phyloP scores from a whole-genome alignment of 2,113 vertebrate species.

The Odontesthes bonariensis region DNA sequence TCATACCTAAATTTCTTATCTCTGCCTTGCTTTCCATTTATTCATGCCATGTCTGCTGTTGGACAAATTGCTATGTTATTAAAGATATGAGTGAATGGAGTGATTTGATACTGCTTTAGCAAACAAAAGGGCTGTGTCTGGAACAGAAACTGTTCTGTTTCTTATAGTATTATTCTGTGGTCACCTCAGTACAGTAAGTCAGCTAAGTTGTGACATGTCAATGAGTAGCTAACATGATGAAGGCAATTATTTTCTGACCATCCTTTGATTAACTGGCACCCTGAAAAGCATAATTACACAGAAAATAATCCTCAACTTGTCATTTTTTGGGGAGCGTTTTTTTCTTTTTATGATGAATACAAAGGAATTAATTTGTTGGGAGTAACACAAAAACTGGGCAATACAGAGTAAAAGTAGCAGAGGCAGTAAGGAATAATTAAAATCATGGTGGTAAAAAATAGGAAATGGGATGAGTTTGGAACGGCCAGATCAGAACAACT shows the following conservation, averaged over 20 bases:
- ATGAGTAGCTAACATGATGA: not conserved
- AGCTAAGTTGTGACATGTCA: not conserved
- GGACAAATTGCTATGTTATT: not conserved
- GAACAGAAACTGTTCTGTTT: not conserved
- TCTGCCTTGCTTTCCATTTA: not conserved
- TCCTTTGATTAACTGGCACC: slow-evolving; percentile 43
- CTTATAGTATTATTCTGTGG: not conserved
- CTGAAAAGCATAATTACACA: not conserved
- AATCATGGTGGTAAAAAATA: slow-evolving; percentile 54
- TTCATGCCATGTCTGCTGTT: not conserved
- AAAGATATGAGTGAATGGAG: not conserved
- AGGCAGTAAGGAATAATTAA: slow-evolving; percentile 28
- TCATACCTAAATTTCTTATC: not conserved
- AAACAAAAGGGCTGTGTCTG: not conserved
- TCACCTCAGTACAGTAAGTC: not conserved
- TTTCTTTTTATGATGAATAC: slow-evolving; percentile 8
- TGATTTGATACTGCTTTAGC: not conserved
- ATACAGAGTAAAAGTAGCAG: not conserved
- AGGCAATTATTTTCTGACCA: slow-evolving; percentile 4
- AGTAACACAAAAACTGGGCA: slow-evolving; percentile 10
- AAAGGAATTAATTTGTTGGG: slow-evolving; percentile 20
- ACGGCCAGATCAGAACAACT: slow-evolving; percentile 74
- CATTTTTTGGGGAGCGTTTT: slow-evolving; percentile 26
- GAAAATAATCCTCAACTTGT: slow-evolving; percentile 22
- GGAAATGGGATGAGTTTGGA: slow-evolving; percentile 63